Conservation (phyloP, 2,888 invertebrate genomes). For the Aproaerema taeniolella region DNA sequence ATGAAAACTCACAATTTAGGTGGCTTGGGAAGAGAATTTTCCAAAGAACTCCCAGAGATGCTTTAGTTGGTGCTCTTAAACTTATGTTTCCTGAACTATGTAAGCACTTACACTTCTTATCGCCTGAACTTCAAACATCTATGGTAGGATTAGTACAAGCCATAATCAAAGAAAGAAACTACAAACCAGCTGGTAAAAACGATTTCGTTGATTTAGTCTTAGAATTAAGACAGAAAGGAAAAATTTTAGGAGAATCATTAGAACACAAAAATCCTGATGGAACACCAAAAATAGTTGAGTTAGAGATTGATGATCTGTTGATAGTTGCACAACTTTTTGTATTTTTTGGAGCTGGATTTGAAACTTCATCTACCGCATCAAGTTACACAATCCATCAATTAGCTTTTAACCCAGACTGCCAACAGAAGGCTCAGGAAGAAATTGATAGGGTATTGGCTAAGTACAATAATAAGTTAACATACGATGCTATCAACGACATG, state of each 20-base stretch:
- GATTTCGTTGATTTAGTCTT: conserved; percentile 63
- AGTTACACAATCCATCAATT: conserved; percentile 67
- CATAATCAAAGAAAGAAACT: conserved; percentile 48
- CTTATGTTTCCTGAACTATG: conserved; percentile 50
- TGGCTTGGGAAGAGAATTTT: conserved; percentile 58
- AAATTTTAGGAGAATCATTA: conserved; percentile 53
- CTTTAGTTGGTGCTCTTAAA: conserved; percentile 40
- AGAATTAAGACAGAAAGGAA: conserved; percentile 53
- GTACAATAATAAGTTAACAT: conserved; percentile 48
- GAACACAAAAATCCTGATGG: conserved; percentile 48
- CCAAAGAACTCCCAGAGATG: conserved; percentile 43
- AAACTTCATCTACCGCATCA: conserved; percentile 69
- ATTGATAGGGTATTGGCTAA: conserved; percentile 53
- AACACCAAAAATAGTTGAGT: conserved; percentile 40
- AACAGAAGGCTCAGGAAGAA: conserved; percentile 58
- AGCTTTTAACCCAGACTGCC: conserved; percentile 61
- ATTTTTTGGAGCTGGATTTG: conserved; percentile 71
- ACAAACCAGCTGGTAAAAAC: conserved; percentile 52
- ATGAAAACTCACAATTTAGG: conserved; percentile 57
- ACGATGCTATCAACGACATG: conserved; percentile 62
- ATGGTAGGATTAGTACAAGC: conserved; percentile 42
- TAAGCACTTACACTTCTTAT: conserved; percentile 44
- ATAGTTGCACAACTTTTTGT: conserved; percentile 63
- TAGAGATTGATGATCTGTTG: conserved; percentile 48
- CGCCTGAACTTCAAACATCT: conserved; percentile 43